Base-by-base conservation (phyloP, 92 coral and sea anemone species). In the Porites lobata region DNA sequence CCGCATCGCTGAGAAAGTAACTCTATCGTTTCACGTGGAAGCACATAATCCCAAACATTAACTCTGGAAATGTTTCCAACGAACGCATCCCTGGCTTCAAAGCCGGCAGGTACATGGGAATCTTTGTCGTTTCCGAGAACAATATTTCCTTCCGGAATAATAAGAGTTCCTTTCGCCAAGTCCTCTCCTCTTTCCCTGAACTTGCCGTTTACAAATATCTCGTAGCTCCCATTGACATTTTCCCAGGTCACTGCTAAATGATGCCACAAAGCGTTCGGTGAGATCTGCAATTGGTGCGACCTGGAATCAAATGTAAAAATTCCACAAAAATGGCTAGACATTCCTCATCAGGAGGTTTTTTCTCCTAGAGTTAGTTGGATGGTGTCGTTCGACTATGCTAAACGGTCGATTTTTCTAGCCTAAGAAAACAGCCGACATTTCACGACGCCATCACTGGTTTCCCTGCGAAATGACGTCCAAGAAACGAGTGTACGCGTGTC, bases 241-340 rank as follows among this genome's bases (percentile, higher is more conserved):
- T 82, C 82, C 94, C 94, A 94, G 4, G 94, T 89, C 21, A 94
- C 75, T 9, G 79, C 91, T 17, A 94, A 66, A 64, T 85, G 88
- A 52, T 94, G 93, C 96, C 95, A 94, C 4, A 32, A 19, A 13
- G 93, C 91, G 73, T 94, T 86, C 19, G 92, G 83, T 1, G 93
- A 24, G 14, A 90, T 63, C 3, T 12, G 69, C 65, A 90, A 71
- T 4, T 8, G 14, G 61, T 90, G 86, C 20, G 0, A 0, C 18
- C 93, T 90, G 22, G 32, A 38, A 38, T 38, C 47, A 38, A 38
- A 38, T 38, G 6, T 0, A 38, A 38, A 38, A 38, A 38, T 38
- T 38, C 47, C 47, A 38, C 47, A 38, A 38, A 3, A 38, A 38
- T 38, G 47, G 47, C 47, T 38, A 4, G 47, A 38, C 47, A 38